Conservation (phyloP, 1,140 invertebrate genomes). For the Telenomus remus region DNA sequence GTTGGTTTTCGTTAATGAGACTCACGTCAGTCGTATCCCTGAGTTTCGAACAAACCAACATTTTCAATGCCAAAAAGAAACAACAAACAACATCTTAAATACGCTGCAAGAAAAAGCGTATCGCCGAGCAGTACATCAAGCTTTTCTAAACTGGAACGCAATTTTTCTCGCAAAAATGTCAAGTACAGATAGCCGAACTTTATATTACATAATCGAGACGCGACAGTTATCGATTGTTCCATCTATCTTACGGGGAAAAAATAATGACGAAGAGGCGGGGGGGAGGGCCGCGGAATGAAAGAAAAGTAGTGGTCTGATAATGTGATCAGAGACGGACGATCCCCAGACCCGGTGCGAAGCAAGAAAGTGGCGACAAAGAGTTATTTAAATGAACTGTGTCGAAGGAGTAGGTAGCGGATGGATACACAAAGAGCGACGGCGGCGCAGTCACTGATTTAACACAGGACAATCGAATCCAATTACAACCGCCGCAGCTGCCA, state of each 20-base stretch:
- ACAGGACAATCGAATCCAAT: slow-evolving; percentile 76
- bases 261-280: too few relatives aligned
- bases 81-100: too few relatives aligned
- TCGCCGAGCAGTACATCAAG: slow-evolving; percentile 18
- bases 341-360: slow-evolving; percentile 33
- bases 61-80: too few relatives aligned
- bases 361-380: slow-evolving; percentile 48
- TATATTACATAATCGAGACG: slow-evolving; percentile 53
- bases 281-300: too few relatives aligned
- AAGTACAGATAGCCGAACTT: slow-evolving; percentile 50
- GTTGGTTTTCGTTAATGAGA: too few relatives aligned
- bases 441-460: slow-evolving; percentile 75
- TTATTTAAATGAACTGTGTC: slow-evolving; percentile 69
- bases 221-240: slow-evolving; percentile 55
- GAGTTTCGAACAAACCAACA: too few relatives aligned
- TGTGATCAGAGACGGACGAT: slow-evolving; percentile 28
- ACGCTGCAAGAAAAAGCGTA: too few relatives aligned
- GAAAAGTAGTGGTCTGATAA: slow-evolving; percentile 37
- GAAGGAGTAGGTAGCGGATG: slow-evolving; percentile 64
- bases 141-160: slow-evolving; percentile 31
- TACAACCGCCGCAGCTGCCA: slow-evolving; percentile 69
- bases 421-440: slow-evolving; percentile 64
- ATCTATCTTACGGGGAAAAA: slow-evolving; percentile 30
- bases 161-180: slow-evolving; percentile 51
- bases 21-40: too few relatives aligned